A percentile compares a stretch with the other conserved stretches of the same genome.
Conservation (phyloP, 2,113 vertebrate genomes). For the Onychorhynchus coronatus region DNA sequence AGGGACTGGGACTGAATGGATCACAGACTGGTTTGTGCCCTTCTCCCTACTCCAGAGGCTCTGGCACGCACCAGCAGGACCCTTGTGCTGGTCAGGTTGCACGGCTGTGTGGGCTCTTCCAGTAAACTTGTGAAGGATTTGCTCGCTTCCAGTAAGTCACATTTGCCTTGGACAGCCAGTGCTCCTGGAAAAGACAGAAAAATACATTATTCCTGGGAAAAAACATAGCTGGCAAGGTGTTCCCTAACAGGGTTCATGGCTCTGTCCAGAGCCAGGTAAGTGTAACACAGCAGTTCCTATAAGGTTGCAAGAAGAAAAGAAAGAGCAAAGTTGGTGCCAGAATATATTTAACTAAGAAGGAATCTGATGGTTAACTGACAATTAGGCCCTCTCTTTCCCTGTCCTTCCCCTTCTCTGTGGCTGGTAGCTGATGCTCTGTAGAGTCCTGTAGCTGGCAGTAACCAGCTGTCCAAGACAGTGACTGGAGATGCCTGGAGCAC, state of each 20-base stretch:
- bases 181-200: accelerated
- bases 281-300: background rate
- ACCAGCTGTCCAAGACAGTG: accelerated
- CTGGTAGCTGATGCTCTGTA: accelerated
- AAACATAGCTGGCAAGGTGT: background rate
- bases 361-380: background rate
- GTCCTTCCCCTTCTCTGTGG: background rate
- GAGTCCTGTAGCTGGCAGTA: background rate
- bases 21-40: background rate
- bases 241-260: background rate
- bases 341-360: background rate
- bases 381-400: background rate
- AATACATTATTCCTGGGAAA: background rate
- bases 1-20: background rate
- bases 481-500: background rate
- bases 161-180: background rate
- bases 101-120: background rate
- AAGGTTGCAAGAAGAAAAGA: background rate
- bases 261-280: background rate
- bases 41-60: background rate
- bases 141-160: background rate
- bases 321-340: background rate
- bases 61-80: background rate
- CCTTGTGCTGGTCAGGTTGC: background rate
- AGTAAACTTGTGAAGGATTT: background rate